A percentile compares a stretch with the other conserved stretches of the same genome.
These are phyloP conservation scores for Clunio marinus DNA, from an alignment of 2,888 invertebrate genomes.

Conservation along the genomic window DNA sequence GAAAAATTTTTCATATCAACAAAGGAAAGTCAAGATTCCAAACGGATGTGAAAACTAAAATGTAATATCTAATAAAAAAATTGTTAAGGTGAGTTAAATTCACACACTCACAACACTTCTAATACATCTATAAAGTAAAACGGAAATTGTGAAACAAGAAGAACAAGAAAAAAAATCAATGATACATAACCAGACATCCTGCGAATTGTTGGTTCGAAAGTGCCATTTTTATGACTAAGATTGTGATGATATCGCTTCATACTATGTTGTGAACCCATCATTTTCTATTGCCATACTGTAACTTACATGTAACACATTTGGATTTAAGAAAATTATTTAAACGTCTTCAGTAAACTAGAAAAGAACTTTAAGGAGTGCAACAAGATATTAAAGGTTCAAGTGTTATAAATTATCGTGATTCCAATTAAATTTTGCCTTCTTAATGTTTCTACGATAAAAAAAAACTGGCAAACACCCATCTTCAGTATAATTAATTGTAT, in stretches of 20 bases:
- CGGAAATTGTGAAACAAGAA: slow-evolving; percentile 13
- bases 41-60: too few species aligned
- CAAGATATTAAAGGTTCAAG: slow-evolving; percentile 16
- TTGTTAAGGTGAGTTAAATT: neutral
- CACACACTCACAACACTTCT: neutral
- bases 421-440: too few species aligned
- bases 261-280: slow-evolving; percentile 21
- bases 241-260: slow-evolving; percentile 32
- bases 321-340: too few species aligned
- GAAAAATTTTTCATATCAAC: neutral
- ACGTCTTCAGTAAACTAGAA: too few species aligned
- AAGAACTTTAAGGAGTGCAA: slow-evolving; percentile 27
- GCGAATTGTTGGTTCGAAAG: slow-evolving; percentile 16
- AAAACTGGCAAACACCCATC: too few species aligned
- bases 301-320: slow-evolving; percentile 31
- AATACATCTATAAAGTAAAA: neutral
- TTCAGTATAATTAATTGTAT: too few species aligned
- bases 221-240: slow-evolving; percentile 37
- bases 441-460: neutral
- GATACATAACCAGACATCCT: slow-evolving; percentile 38
- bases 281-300: slow-evolving; percentile 26
- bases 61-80: too few species aligned
- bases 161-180: slow-evolving; percentile 32
- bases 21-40: too few species aligned
- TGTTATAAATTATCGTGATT: too few species aligned